phyloP scores from a whole-genome alignment of 64 coral and sea anemone genomes.

The Montipora capricornis region DNA sequence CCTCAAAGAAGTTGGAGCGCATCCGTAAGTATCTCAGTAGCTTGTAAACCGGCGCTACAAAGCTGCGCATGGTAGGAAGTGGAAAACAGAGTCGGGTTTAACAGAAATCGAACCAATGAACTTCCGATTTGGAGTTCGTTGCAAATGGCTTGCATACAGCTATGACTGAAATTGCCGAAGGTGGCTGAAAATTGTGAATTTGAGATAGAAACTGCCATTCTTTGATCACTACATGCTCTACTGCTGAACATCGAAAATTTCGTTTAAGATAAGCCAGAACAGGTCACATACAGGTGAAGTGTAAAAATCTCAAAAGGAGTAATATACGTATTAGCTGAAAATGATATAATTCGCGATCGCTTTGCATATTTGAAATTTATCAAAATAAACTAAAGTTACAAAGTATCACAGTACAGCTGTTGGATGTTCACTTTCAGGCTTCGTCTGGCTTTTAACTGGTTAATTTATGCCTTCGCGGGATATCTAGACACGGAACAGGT shows the following conservation, averaged over 20 bases:
- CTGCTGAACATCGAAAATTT: too few relatives aligned
- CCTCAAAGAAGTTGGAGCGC: slow-evolving; percentile 86
- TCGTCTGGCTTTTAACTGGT: slow-evolving; percentile 85
- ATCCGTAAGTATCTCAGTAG: slow-evolving; percentile 69
- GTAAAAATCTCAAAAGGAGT: too few relatives aligned
- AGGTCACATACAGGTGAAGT: too few relatives aligned
- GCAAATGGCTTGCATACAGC: too few relatives aligned
- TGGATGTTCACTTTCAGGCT: slow-evolving; percentile 43
- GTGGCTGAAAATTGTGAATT: too few relatives aligned
- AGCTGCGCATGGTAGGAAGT: background rate
- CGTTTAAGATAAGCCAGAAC: too few relatives aligned
- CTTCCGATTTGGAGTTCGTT: background rate
- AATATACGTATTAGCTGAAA: background rate
- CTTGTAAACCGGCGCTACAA: background rate
- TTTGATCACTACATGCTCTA: too few relatives aligned
- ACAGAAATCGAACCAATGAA: background rate
- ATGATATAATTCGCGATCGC: background rate
- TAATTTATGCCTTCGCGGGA: slow-evolving; percentile 88
- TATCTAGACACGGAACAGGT: slow-evolving; percentile 93
- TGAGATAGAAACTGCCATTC: too few relatives aligned
- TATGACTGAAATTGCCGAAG: too few relatives aligned
- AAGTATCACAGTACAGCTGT: background rate
- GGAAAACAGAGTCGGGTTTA: background rate
- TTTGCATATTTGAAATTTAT: background rate
- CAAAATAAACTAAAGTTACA: too few relatives aligned